These are phyloP conservation scores for Heterodera filipjevi DNA, from an alignment of 2,888 invertebrate genomes.

Conservation along the genomic window DNA sequence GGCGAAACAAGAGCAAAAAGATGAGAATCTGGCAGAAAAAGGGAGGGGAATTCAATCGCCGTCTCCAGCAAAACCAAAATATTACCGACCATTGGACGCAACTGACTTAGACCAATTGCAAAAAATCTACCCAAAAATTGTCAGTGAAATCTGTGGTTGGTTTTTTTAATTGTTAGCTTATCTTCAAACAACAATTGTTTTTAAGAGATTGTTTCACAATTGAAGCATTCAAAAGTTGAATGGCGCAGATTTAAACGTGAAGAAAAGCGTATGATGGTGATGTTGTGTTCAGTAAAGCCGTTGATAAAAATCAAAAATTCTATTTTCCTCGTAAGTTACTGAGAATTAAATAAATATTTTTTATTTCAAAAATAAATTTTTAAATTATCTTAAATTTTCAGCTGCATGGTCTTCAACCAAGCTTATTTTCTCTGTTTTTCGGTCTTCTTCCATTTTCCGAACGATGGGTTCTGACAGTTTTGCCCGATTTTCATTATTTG, in stretches of 20 bases:
- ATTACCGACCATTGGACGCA: slow-evolving; percentile 21
- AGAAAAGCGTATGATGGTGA: slow-evolving; percentile 25
- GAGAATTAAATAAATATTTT: too few species aligned
- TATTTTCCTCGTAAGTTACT: slow-evolving; percentile 34
- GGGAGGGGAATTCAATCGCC: neutral
- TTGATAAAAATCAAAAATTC: slow-evolving; percentile 37
- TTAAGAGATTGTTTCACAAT: slow-evolving; percentile 10
- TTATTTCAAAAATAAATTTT: too few species aligned
- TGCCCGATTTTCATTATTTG: slow-evolving; percentile 13
- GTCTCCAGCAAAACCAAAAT: neutral
- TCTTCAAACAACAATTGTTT: neutral
- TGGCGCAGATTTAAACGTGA: slow-evolving; percentile 20
- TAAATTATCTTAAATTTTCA: too few species aligned
- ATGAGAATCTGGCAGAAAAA: neutral
- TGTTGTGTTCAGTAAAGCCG: slow-evolving; percentile 35
- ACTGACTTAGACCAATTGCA: slow-evolving; percentile 22
- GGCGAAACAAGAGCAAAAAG: neutral
- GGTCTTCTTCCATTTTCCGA: slow-evolving; percentile 38
- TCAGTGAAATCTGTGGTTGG: slow-evolving; percentile 19
- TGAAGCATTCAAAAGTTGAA: neutral
- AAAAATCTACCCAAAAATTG: slow-evolving; percentile 22
- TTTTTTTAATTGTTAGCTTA: neutral
- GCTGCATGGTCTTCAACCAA: slow-evolving; percentile 54
- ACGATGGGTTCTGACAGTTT: slow-evolving; percentile 26
- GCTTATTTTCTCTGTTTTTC: slow-evolving; percentile 51